Conservation (phyloP, 2,113 vertebrate genomes). For the Dissostichus mawsoni region DNA sequence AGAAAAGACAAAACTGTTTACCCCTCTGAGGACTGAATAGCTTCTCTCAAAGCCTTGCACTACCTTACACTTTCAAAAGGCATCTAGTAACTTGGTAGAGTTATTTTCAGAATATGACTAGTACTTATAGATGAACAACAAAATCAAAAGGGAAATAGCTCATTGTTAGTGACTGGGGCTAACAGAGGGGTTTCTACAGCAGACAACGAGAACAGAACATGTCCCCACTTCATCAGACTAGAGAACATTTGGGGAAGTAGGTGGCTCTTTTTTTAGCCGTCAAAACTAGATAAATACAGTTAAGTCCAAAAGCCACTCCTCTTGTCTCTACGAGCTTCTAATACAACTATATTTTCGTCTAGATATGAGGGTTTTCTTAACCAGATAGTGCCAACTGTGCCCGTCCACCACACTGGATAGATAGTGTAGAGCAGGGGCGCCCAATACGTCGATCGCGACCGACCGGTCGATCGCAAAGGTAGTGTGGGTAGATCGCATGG, state of each 20-base stretch:
- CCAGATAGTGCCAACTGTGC: neutral
- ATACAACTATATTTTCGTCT: neutral
- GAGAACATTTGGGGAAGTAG: neutral
- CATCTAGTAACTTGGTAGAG: neutral
- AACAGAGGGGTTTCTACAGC: neutral
- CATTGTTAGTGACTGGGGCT: neutral
- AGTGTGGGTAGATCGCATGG: too few relatives aligned
- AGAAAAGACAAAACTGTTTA: constrained; percentile 19
- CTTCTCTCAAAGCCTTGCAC: neutral
- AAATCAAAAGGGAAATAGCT: neutral
- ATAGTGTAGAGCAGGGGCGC: neutral
- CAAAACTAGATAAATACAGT: neutral
- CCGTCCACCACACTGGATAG: too few relatives aligned
- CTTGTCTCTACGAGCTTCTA: too few relatives aligned
- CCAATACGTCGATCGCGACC: too few relatives aligned
- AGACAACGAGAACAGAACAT: neutral
- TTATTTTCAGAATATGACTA: neutral
- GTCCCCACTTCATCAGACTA: neutral
- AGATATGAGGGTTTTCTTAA: neutral
- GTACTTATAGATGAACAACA: constrained; percentile 4
- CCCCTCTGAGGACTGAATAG: constrained; percentile 3
- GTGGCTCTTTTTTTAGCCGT: neutral
- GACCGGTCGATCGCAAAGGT: too few relatives aligned
- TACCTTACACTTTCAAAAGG: neutral
- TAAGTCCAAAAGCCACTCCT: neutral